These are phyloP conservation scores for Drosophila azteca DNA, from an alignment of 1,140 invertebrate species.

Conservation along the genomic window DNA sequence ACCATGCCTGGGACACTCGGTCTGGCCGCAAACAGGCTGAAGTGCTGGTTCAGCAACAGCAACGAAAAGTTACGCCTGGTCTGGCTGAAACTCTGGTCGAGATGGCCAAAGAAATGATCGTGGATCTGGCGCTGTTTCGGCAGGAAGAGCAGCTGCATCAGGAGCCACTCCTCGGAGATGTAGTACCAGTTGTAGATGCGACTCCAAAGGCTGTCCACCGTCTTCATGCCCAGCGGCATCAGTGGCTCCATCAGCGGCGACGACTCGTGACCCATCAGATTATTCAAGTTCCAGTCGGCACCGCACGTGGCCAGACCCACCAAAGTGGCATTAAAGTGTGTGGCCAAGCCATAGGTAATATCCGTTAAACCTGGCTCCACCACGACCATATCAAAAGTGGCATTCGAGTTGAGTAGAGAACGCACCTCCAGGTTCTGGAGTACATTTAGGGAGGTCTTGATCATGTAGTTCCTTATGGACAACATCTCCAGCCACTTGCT, in stretches of 20 bases:
- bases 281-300: constrained; percentile 57
- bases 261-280: constrained; percentile 23
- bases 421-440: constrained; percentile 40
- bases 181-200: constrained; percentile 48
- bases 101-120: constrained; percentile 60
- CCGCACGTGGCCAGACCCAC: constrained; percentile 52
- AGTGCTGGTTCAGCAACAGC: constrained; percentile 70
- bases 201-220: constrained; percentile 22
- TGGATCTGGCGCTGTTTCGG: constrained; percentile 33
- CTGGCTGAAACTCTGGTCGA: constrained; percentile 35
- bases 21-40: constrained; percentile 53
- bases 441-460: constrained; percentile 37
- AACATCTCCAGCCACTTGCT: constrained; percentile 30
- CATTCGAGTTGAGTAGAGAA: constrained; percentile 33
- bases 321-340: constrained; percentile 53
- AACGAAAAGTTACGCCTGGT: constrained; percentile 53
- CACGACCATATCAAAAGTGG: constrained; percentile 52
- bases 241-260: constrained; percentile 41
- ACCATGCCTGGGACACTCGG: constrained; percentile 63
- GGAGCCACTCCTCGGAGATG: constrained; percentile 62
- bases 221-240: not conserved
- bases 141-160: constrained; percentile 41
- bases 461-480: constrained; percentile 24
- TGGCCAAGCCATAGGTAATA: constrained; percentile 44
- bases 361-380: constrained; percentile 48